Conservation (phyloP, 1,140 invertebrate species). For the Pentalonia nigronervosa region DNA sequence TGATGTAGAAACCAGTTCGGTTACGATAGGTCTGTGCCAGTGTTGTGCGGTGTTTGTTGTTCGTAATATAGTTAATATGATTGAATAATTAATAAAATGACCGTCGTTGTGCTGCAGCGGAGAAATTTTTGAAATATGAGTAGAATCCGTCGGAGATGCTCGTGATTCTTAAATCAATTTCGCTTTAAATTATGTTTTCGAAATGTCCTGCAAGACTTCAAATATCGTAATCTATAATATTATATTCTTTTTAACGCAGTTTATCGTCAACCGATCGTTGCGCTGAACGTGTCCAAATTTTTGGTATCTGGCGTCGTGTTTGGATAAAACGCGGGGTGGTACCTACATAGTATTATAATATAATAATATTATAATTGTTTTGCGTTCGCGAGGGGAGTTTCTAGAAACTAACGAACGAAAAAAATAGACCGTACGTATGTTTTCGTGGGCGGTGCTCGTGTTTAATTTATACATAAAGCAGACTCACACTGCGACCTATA, state of each 20-base stretch:
- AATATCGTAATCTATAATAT: background rate
- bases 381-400: background rate
- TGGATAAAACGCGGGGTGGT: background rate
- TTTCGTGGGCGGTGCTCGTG: background rate
- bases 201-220: background rate
- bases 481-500: slow-evolving; percentile 3
- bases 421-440: background rate
- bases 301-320: background rate
- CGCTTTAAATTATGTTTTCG: background rate
- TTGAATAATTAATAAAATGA: background rate
- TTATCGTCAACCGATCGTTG: background rate
- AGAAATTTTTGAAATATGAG: background rate
- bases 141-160: background rate
- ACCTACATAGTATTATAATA: background rate
- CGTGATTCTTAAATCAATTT: background rate
- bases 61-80: background rate
- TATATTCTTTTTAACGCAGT: background rate
- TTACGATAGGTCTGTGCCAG: background rate
- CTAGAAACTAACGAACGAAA: slow-evolving; percentile 1
- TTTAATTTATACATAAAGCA: slow-evolving; percentile 6
- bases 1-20: background rate
- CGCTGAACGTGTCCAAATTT: background rate
- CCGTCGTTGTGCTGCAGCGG: background rate
- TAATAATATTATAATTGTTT: background rate
- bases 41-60: background rate